Evolutionary conservation across 2,888 invertebrate genomes (phyloP).

Genomic region (Hirtodrosophila trivittata): DNA sequence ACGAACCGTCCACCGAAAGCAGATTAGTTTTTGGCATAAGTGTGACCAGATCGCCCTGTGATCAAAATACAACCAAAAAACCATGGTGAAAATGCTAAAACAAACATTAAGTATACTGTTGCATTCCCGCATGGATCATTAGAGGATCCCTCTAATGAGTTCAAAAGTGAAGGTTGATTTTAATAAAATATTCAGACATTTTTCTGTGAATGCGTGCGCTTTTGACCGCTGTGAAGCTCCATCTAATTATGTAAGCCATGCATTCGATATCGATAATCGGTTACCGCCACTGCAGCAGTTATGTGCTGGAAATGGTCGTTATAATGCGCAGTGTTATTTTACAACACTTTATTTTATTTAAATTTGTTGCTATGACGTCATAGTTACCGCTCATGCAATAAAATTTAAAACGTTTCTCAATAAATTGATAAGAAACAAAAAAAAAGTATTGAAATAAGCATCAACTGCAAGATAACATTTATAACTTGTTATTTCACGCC

Average conservation of each 20-base stretch:
- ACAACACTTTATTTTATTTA: conserved; percentile 6
- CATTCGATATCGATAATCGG: conserved; percentile 2
- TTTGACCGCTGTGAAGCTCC: too few relatives aligned
- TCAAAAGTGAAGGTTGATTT: too few relatives aligned
- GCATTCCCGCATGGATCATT: too few relatives aligned
- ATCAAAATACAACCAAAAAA: conserved; percentile 5
- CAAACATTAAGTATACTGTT: too few relatives aligned
- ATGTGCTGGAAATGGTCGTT: conserved; percentile 14
- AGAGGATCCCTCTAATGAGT: too few relatives aligned
- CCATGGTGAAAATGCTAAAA: conserved; percentile 8
- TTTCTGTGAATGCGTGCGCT: too few relatives aligned
- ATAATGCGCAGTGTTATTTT: conserved; percentile 7
- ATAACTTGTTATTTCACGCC: conserved; percentile 36
- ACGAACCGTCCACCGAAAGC: conserved; percentile 57
- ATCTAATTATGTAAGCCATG: too few relatives aligned
- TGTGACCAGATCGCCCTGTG: conserved; percentile 34
- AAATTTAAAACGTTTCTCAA: not conserved
- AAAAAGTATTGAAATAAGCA: not conserved
- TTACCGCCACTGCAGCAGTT: not conserved
- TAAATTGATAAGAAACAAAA: not conserved
- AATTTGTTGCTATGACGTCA: not conserved
- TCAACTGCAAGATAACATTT: conserved; percentile 8
- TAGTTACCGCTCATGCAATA: not conserved
- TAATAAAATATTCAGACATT: too few relatives aligned
- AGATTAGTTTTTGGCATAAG: conserved; percentile 42